These are phyloP conservation scores for Nephrotoma flavescens DNA, from an alignment of 2,888 invertebrate genomes.

Conservation along the genomic window DNA sequence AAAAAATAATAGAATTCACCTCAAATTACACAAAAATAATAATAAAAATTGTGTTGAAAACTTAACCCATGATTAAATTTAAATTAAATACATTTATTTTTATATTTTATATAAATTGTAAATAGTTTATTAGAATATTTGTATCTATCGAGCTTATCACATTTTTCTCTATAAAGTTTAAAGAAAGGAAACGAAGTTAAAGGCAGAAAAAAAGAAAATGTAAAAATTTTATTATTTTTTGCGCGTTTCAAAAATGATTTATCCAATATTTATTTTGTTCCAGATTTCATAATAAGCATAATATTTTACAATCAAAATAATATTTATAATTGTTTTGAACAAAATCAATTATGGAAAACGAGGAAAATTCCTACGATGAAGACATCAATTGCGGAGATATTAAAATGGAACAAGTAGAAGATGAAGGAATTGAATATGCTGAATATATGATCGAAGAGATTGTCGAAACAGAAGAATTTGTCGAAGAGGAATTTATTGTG, in stretches of 20 bases:
- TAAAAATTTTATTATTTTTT: not conserved
- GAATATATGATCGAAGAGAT: constrained; percentile 3
- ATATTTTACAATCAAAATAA: not conserved
- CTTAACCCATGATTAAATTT: not conserved
- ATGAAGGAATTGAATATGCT: not conserved
- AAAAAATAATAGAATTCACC: not conserved
- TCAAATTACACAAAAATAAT: not conserved
- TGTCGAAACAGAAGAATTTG: constrained; percentile 4
- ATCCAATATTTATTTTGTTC: not conserved
- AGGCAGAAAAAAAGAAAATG: not conserved
- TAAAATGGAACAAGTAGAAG: not conserved
- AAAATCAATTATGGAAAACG: not conserved
- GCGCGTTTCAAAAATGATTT: not conserved
- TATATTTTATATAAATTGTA: not conserved
- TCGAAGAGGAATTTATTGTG: constrained; percentile 1
- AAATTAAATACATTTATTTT: not conserved
- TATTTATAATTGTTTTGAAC: not conserved
- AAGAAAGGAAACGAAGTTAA: not conserved
- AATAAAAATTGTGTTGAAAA: not conserved
- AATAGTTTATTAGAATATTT: not conserved
- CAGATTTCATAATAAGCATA: not conserved
- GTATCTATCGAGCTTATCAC: not conserved
- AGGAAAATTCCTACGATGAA: not conserved
- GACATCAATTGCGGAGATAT: not conserved
- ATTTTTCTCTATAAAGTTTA: not conserved